Percentiles rank a stretch among this genome's conserved stretches.
Conservation (phyloP, 2,888 invertebrate genomes). For the Pristionchus arcanus region DNA sequence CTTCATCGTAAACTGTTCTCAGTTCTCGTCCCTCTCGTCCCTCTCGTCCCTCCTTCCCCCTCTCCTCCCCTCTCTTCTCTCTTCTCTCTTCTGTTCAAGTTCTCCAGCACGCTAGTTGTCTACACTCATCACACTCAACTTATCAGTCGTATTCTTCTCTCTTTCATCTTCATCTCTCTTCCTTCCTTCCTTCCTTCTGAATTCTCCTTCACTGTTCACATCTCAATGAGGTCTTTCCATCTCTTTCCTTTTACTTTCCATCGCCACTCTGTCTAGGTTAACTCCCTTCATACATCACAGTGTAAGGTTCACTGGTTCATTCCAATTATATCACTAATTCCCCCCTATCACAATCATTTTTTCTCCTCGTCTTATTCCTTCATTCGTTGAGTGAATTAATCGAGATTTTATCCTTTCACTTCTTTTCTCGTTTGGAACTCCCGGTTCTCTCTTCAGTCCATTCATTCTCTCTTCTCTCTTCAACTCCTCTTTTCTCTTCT, state of each 20-base stretch:
- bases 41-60: slow-evolving; percentile 18
- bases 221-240: not conserved
- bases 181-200: not conserved
- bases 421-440: slow-evolving; percentile 43
- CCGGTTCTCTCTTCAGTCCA: not conserved
- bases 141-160: slow-evolving; percentile 1
- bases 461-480: not conserved
- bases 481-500: not conserved
- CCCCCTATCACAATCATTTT: not conserved
- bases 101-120: slow-evolving; percentile 29
- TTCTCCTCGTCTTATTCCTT: not conserved
- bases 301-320: not conserved
- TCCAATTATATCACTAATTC: not conserved
- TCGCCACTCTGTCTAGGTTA: not conserved
- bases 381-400: not conserved
- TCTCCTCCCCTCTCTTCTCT: too few relatives aligned
- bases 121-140: slow-evolving; percentile 6
- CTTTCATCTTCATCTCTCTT: not conserved
- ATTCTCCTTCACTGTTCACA: not conserved
- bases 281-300: not conserved
- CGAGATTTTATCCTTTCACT: slow-evolving; percentile 7
- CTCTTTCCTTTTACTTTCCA: not conserved
- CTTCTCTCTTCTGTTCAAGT: slow-evolving; percentile 16
- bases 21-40: slow-evolving; percentile 16
- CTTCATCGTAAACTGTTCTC: slow-evolving; percentile 34